Evolutionary conservation across 2,113 vertebrate genomes (phyloP).

Genomic region (Microcebus jonahi): DNA sequence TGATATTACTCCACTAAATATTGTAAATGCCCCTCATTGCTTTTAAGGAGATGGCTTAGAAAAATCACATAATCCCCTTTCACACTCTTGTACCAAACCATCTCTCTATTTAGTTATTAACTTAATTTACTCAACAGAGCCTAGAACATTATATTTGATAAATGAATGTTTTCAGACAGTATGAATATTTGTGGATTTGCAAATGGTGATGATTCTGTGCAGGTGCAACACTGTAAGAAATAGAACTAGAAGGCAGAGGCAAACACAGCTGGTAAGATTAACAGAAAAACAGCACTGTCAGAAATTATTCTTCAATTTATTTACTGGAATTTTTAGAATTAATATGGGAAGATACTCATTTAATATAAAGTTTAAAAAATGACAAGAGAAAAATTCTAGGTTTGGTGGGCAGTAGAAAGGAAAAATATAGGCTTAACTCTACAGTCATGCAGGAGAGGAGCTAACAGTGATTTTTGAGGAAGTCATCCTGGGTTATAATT

Average conservation of each 20-base stretch:
- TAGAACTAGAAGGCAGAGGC: neutral
- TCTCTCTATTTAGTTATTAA: neutral
- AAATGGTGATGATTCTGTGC: neutral
- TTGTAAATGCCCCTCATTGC: neutral
- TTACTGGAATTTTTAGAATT: neutral
- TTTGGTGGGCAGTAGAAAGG: neutral
- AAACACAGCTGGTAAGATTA: neutral
- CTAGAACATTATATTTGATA: neutral
- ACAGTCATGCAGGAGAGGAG: neutral
- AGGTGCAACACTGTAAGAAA: neutral
- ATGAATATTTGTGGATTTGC: neutral
- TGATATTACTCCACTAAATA: neutral
- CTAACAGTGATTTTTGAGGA: neutral
- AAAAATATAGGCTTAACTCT: neutral
- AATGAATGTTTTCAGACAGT: neutral
- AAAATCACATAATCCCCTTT: neutral
- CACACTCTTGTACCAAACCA: neutral
- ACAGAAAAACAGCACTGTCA: neutral
- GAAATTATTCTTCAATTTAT: neutral
- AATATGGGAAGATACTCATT: neutral
- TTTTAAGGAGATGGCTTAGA: neutral
- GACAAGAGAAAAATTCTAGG: neutral
- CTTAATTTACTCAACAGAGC: neutral
- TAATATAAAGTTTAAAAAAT: constrained; percentile 11
- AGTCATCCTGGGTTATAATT: neutral